Percentiles rank a stretch among this genome's conserved stretches.
Conservation (phyloP, 2,888 invertebrate genomes). For the Drosophila fulvimacula region DNA sequence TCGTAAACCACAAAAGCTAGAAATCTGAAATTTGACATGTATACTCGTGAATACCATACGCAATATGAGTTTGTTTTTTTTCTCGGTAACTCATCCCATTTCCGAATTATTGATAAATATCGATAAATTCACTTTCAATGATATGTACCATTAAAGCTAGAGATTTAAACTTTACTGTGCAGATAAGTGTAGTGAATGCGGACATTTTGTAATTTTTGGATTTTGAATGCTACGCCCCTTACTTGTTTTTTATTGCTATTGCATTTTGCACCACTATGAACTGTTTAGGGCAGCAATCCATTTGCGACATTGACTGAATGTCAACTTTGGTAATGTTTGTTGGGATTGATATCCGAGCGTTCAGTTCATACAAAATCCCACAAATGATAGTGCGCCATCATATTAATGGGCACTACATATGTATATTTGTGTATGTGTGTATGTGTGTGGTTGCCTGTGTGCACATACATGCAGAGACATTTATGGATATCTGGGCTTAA, state of each 20-base stretch:
- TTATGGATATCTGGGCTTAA: slow-evolving; percentile 15
- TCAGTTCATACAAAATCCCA: slow-evolving; percentile 24
- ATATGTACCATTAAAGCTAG: too few species aligned
- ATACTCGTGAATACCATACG: too few species aligned
- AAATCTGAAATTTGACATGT: too few species aligned
- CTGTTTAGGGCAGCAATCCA: slow-evolving; percentile 29
- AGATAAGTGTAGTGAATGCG: too few species aligned
- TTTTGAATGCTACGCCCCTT: too few species aligned
- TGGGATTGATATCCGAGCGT: slow-evolving; percentile 33
- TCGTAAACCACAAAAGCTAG: too few species aligned
- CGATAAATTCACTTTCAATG: too few species aligned
- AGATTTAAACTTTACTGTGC: too few species aligned
- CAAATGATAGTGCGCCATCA: slow-evolving; percentile 47
- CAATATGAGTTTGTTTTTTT: too few species aligned
- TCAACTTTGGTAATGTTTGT: slow-evolving; percentile 43
- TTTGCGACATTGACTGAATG: slow-evolving; percentile 50
- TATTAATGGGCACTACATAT: slow-evolving; percentile 56
- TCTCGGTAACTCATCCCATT: too few species aligned
- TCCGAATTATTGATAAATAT: too few species aligned
- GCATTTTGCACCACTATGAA: slow-evolving; percentile 24
- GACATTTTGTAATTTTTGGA: too few species aligned
- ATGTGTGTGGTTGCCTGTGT: slow-evolving; percentile 11
- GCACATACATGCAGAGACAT: slow-evolving; percentile 2
- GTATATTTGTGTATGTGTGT: background rate
- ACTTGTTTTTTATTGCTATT: background rate